Evolutionary conservation across 2,797 vertebrate species (phyloP).

Genomic region (Cynopterus sphinx): DNA sequence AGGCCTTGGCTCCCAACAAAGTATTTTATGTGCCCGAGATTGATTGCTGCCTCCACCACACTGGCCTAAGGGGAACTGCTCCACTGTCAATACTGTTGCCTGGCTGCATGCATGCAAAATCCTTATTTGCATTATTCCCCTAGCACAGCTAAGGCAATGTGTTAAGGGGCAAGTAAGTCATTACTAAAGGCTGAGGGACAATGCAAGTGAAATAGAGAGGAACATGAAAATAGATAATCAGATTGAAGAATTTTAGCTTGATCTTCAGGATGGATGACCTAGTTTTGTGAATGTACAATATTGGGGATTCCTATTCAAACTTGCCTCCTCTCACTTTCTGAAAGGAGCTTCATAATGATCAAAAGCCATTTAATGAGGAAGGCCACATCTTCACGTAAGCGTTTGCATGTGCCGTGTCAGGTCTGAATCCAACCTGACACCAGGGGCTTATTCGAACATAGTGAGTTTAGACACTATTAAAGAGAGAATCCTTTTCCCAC

Average conservation of each 20-base stretch:
- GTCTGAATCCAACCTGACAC: not conserved
- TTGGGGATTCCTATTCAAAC: not conserved
- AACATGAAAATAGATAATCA: not conserved
- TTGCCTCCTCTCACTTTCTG: not conserved
- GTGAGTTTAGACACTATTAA: not conserved
- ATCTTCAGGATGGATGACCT: not conserved
- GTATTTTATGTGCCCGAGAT: not conserved
- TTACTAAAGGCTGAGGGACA: not conserved
- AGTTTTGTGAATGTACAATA: not conserved
- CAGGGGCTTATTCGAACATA: not conserved
- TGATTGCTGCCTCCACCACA: not conserved
- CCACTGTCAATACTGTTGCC: not conserved
- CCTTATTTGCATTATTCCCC: not conserved
- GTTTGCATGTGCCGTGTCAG: not conserved
- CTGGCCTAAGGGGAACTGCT: not conserved
- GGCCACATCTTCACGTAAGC: not conserved
- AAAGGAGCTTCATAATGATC: not conserved
- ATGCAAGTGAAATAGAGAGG: not conserved
- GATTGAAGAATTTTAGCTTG: not conserved
- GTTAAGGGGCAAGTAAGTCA: not conserved
- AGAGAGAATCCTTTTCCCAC: not conserved
- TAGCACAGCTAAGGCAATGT: not conserved
- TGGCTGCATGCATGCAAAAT: not conserved
- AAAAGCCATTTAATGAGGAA: not conserved
- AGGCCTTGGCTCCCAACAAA: too few relatives aligned